phyloP scores from a whole-genome alignment of 2,113 vertebrate genomes.

The crab-eating macaque (Macaca fascicularis) region T2T-MFA8v1.1 NC_088383.1:61951501-61952000 shows the following conservation, averaged over 20 bases:
- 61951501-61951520: not conserved
- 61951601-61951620: not conserved
- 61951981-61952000: not conserved
- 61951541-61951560: not conserved
- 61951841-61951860: not conserved
- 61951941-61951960: not conserved
- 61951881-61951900: not conserved
- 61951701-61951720: not conserved
- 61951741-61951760: not conserved
- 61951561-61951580: not conserved
- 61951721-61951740: not conserved
- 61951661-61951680: not conserved
- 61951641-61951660: not conserved
- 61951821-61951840: not conserved
- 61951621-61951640: not conserved
- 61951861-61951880: not conserved
- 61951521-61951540: not conserved
- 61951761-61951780: not conserved
- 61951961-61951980: not conserved
- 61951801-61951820: not conserved
- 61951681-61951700: not conserved
- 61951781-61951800: not conserved
- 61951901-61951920: not conserved
- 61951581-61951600: not conserved
- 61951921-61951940: not conserved